phyloP scores from a whole-genome alignment of 2,113 vertebrate species.

The Rhynchomys soricoides region DNA sequence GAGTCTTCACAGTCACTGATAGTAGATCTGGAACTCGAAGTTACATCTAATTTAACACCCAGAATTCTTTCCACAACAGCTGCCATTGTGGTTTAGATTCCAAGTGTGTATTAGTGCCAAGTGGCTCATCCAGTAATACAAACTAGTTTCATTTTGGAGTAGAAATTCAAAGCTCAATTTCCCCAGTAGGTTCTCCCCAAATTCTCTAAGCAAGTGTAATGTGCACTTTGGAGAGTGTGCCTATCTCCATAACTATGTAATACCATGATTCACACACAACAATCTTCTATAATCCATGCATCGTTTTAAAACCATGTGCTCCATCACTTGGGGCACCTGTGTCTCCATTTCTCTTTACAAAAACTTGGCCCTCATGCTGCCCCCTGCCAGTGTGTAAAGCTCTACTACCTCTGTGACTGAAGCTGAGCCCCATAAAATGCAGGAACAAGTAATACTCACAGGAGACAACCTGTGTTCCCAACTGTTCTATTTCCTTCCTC shows the following conservation, averaged over 20 bases:
- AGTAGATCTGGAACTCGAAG: slow-evolving; percentile 10
- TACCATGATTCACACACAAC: background rate
- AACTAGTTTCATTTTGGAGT: slow-evolving; percentile 28
- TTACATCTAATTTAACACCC: slow-evolving; percentile 21
- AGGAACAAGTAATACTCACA: background rate
- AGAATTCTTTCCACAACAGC: slow-evolving; percentile 44
- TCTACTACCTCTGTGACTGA: background rate
- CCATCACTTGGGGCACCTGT: background rate
- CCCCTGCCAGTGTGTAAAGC: background rate
- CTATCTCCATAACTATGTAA: background rate
- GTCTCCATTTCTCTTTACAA: background rate
- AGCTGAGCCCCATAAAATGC: background rate
- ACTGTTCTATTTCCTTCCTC: background rate
- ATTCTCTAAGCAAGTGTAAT: background rate
- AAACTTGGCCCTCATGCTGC: background rate
- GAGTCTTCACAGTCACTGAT: background rate
- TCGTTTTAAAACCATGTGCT: background rate
- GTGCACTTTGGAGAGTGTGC: background rate
- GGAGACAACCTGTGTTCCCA: background rate
- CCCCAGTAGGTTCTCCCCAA: background rate
- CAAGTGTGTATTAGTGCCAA: background rate
- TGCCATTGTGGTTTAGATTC: slow-evolving; percentile 23
- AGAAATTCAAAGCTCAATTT: slow-evolving; percentile 37
- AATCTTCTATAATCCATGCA: background rate
- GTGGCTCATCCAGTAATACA: background rate